Percentiles rank a stretch among this genome's conserved stretches.
Conservation (phyloP, 2,888 invertebrate species). For the Laothoe populi region DNA sequence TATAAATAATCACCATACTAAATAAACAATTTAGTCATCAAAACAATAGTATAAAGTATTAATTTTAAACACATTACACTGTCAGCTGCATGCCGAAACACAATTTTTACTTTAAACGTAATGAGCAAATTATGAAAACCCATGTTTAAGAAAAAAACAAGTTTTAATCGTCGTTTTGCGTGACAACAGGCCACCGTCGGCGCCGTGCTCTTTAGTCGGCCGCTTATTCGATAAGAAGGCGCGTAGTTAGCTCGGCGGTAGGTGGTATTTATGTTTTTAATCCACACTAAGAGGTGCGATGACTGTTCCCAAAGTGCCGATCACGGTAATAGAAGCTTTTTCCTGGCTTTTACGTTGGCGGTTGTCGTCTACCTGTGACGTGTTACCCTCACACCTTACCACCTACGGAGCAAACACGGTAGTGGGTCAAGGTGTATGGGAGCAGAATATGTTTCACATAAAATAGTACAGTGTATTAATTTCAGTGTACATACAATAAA, state of each 20-base stretch:
- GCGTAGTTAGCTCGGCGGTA: conserved; percentile 40
- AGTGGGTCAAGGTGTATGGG: not conserved
- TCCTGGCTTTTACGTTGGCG: conserved; percentile 37
- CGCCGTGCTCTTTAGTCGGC: conserved; percentile 61
- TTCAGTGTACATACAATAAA: too few relatives aligned
- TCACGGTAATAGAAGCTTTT: conserved; percentile 47
- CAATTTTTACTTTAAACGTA: conserved; percentile 36
- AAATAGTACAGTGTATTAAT: too few relatives aligned
- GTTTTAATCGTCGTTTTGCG: conserved; percentile 73
- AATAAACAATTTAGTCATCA: too few relatives aligned
- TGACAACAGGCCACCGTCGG: conserved; percentile 58
- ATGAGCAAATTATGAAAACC: conserved; percentile 65
- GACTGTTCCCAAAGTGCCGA: conserved; percentile 51
- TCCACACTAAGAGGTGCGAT: conserved; percentile 65
- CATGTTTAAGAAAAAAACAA: conserved; percentile 63
- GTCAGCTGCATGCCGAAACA: conserved; percentile 21
- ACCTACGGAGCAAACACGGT: conserved; percentile 1
- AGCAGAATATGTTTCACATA: not conserved
- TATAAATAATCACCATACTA: too few relatives aligned
- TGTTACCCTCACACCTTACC: conserved; percentile 16
- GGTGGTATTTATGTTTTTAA: conserved; percentile 70
- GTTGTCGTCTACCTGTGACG: conserved; percentile 29
- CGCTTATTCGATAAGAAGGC: conserved; percentile 61
- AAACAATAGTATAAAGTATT: not conserved
- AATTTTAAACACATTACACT: conserved; percentile 6